Conservation (phyloP, 2,113 vertebrate species). For the Callaeas wilsoni region DNA sequence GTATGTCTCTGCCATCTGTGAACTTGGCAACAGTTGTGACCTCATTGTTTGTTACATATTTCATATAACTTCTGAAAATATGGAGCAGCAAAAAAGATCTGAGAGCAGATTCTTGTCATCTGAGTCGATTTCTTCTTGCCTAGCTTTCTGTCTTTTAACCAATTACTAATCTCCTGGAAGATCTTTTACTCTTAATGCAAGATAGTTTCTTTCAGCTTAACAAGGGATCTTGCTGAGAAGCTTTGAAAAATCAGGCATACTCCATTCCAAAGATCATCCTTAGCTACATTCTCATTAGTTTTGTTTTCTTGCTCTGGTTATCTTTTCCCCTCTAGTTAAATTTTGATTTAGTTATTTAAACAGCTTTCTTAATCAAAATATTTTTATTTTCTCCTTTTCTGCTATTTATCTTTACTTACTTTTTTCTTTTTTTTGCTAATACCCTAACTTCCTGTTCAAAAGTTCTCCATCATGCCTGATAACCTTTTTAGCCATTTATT, state of each 20-base stretch:
- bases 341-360: not conserved
- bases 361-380: not conserved
- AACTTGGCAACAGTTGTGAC: not conserved
- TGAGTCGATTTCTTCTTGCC: not conserved
- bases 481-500: not conserved
- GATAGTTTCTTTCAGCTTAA: not conserved
- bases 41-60: not conserved
- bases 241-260: not conserved
- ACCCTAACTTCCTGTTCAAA: not conserved
- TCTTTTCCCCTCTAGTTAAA: not conserved
- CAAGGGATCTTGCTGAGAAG: not conserved
- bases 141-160: not conserved
- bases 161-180: not conserved
- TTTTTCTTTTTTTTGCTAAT: not conserved
- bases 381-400: not conserved
- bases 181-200: not conserved
- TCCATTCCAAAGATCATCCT: not conserved
- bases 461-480: not conserved
- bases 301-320: not conserved
- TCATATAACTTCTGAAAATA: not conserved
- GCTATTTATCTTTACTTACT: not conserved
- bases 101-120: not conserved
- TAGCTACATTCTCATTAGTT: not conserved
- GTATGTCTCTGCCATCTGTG: not conserved
- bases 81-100: not conserved